Percentiles rank a stretch among this genome's conserved stretches.
Evolutionary conservation across 2,113 vertebrate genomes (phyloP).

Genomic region (Seriola aureovittata): DNA sequence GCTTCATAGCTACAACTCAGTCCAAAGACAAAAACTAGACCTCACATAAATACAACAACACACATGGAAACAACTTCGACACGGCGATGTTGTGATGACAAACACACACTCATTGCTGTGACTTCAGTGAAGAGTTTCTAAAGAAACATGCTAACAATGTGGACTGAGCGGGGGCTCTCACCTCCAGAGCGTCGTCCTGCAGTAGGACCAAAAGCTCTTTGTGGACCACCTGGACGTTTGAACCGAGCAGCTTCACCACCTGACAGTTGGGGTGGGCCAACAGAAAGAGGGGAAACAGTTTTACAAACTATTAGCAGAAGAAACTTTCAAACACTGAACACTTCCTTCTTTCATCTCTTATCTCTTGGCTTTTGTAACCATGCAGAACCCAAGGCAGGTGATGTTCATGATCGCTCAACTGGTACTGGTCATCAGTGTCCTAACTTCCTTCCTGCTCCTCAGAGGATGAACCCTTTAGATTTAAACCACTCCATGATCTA

Average conservation of each 20-base stretch:
- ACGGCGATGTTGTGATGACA: not conserved
- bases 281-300: not conserved
- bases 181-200: conserved; percentile 95
- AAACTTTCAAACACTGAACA: not conserved
- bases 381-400: not conserved
- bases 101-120: not conserved
- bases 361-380: not conserved
- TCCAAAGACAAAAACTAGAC: not conserved
- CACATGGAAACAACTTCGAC: not conserved
- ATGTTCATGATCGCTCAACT: not conserved
- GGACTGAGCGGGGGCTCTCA: conserved; percentile 70
- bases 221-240: conserved; percentile 90
- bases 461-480: not conserved
- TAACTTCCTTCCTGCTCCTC: not conserved
- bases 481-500: too few species aligned
- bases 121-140: too few species aligned
- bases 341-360: not conserved
- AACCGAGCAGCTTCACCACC: conserved; percentile 94
- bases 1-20: too few species aligned
- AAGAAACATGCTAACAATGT: too few species aligned
- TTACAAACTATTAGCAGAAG: not conserved
- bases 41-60: not conserved
- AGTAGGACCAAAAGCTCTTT: conserved; percentile 92
- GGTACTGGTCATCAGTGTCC: not conserved
- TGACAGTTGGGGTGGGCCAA: conserved; percentile 71